These are phyloP conservation scores for Leucophenga varia DNA, from an alignment of 1,140 invertebrate genomes.

Conservation along the genomic window DNA sequence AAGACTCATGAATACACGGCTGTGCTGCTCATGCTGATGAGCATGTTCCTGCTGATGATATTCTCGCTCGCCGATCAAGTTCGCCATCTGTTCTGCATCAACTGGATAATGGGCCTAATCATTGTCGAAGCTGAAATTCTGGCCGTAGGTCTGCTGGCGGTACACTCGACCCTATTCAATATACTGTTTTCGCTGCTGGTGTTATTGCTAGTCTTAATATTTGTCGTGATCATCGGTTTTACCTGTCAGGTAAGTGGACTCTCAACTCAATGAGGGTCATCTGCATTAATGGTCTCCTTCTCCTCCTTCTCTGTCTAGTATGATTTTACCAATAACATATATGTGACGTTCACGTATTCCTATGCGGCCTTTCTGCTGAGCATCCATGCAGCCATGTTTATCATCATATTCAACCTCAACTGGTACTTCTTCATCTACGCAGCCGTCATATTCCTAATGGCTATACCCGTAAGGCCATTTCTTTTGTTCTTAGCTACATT, in stretches of 20 bases:
- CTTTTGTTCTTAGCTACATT: constrained; percentile 2
- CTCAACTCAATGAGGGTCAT: neutral
- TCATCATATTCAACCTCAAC: neutral
- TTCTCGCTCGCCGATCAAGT: constrained; percentile 10
- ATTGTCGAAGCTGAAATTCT: constrained; percentile 18
- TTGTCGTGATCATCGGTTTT: constrained; percentile 1
- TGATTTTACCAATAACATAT: constrained; percentile 20
- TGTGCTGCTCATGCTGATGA: constrained; percentile 5
- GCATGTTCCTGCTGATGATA: constrained; percentile 12
- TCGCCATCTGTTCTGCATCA: constrained; percentile 2
- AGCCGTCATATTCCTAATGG: constrained; percentile 5
- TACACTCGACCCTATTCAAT: neutral
- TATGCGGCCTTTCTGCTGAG: constrained; percentile 13
- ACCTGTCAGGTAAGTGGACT: constrained; percentile 17
- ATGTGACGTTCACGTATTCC: constrained; percentile 7
- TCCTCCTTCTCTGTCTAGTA: constrained; percentile 4
- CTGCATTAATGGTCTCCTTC: neutral
- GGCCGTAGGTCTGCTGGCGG: constrained; percentile 3
- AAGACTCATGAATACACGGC: constrained; percentile 1
- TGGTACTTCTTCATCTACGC: constrained; percentile 23
- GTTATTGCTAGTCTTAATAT: constrained; percentile 5
- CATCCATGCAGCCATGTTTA: constrained; percentile 16
- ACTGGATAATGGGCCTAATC: constrained; percentile 2
- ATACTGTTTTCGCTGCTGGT: constrained; percentile 6
- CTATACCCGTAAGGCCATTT: constrained; percentile 25